phyloP scores from a whole-genome alignment of 2,797 vertebrate genomes.

The Lacerta agilis region DNA sequence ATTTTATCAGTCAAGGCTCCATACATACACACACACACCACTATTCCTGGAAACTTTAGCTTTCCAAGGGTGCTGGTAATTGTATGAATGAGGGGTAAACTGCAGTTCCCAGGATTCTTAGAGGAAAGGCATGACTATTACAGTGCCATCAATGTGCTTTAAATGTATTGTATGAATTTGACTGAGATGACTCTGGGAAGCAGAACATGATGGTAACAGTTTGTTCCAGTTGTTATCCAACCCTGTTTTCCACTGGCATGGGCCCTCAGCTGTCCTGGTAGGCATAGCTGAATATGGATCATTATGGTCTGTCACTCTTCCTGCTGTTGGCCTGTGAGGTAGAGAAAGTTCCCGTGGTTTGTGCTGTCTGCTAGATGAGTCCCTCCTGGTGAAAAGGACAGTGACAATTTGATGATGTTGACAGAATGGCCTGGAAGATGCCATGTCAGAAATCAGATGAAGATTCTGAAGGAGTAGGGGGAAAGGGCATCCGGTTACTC shows the following conservation, averaged over 20 bases:
- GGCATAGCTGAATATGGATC: neutral
- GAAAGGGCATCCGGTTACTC: constrained; percentile 59
- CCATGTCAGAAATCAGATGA: constrained; percentile 41
- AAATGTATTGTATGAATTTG: too few species aligned
- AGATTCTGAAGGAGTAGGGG: constrained; percentile 40
- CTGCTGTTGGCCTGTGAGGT: neutral
- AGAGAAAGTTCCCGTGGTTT: neutral
- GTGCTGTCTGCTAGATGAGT: neutral
- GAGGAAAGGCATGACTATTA: too few species aligned
- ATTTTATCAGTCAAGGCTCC: too few species aligned
- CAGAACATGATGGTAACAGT: neutral
- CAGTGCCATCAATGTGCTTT: too few species aligned
- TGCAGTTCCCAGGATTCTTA: too few species aligned
- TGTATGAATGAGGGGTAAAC: too few species aligned
- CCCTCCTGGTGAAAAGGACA: neutral
- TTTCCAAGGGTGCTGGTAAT: too few species aligned
- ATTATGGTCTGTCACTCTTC: neutral
- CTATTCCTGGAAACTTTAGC: too few species aligned
- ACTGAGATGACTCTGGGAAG: neutral
- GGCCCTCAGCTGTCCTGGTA: neutral
- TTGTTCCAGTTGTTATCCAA: neutral
- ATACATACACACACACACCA: too few species aligned
- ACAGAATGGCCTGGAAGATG: constrained; percentile 49
- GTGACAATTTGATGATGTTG: constrained; percentile 8
- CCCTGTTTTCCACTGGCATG: neutral